A percentile compares a stretch with the other conserved stretches of the same genome.
phyloP scores from a whole-genome alignment of 2,888 invertebrate species.

The Drosophila meridionalis region DNA sequence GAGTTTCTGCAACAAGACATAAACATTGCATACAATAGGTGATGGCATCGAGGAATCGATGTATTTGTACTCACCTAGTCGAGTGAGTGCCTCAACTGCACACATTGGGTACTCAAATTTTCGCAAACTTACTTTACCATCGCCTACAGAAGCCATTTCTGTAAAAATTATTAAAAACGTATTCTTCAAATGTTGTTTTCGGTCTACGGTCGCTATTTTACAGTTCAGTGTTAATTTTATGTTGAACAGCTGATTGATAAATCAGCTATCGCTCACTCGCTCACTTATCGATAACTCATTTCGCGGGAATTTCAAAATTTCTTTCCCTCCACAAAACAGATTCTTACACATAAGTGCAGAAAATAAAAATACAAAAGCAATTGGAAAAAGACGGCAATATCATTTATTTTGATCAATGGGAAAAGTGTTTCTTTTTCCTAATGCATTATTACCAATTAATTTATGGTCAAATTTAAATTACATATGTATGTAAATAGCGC shows the following conservation, averaged over 20 bases:
- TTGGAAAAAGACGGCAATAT: slow-evolving; percentile 51
- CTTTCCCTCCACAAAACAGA: not conserved
- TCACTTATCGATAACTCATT: slow-evolving; percentile 23
- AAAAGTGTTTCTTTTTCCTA: slow-evolving; percentile 42
- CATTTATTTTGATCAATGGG: slow-evolving; percentile 55
- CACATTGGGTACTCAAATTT: slow-evolving; percentile 92
- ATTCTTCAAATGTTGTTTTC: slow-evolving; percentile 4
- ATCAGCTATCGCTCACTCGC: slow-evolving; percentile 22
- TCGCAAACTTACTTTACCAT: slow-evolving; percentile 89
- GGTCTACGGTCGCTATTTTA: slow-evolving; percentile 10
- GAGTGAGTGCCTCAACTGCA: slow-evolving; percentile 90
- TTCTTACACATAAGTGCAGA: too few relatives aligned
- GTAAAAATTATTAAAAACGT: not conserved
- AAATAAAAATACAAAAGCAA: not conserved
- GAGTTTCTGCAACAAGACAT: slow-evolving; percentile 70
- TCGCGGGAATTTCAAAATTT: slow-evolving; percentile 1
- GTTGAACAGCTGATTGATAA: slow-evolving; percentile 13
- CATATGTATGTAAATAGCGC: slow-evolving; percentile 71
- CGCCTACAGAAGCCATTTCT: slow-evolving; percentile 80
- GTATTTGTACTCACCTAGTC: slow-evolving; percentile 87
- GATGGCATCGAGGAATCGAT: not conserved
- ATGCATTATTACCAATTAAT: slow-evolving; percentile 42
- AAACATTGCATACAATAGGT: not conserved
- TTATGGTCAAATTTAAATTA: slow-evolving; percentile 59
- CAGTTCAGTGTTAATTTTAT: slow-evolving; percentile 24